These are phyloP conservation scores for Merodon equestris DNA, from an alignment of 2,888 invertebrate species.

Conservation along the genomic window DNA sequence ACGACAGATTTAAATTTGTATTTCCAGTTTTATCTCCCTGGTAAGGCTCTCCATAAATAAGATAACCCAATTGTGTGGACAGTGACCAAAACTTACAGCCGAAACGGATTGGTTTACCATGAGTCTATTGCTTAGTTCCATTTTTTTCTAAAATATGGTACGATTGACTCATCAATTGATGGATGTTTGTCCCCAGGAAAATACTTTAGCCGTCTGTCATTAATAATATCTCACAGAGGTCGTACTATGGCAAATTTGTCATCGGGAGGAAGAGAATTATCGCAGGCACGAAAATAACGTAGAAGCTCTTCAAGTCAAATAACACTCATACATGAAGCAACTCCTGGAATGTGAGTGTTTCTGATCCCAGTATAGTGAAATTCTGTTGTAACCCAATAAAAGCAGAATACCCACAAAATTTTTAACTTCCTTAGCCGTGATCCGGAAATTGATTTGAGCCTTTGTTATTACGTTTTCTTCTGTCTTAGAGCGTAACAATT, in stretches of 20 bases:
- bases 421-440: constrained; percentile 11
- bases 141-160: constrained; percentile 10
- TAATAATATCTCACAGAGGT: constrained; percentile 3
- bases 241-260: constrained; percentile 16
- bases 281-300: constrained; percentile 8
- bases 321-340: constrained; percentile 21
- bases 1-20: constrained; percentile 7
- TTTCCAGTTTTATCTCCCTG: constrained; percentile 30
- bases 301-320: constrained; percentile 24
- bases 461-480: constrained; percentile 10
- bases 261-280: constrained; percentile 3
- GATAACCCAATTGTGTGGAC: constrained; percentile 13
- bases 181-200: constrained; percentile 15
- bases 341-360: constrained; percentile 17
- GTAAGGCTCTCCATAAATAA: constrained; percentile 22
- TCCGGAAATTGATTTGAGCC: constrained; percentile 20
- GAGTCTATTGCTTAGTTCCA: constrained; percentile 20
- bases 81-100: constrained; percentile 12
- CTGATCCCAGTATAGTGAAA: constrained; percentile 17
- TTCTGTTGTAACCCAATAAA: constrained; percentile 12
- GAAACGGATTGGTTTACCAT: no score
- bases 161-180: constrained; percentile 15
- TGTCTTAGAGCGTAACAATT: neutral
- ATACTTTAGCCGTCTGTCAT: constrained; percentile 17
- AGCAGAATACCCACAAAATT: constrained; percentile 19